phyloP scores from a whole-genome alignment of 1,140 invertebrate genomes.

The Neoseiulus cucumeris region DNA sequence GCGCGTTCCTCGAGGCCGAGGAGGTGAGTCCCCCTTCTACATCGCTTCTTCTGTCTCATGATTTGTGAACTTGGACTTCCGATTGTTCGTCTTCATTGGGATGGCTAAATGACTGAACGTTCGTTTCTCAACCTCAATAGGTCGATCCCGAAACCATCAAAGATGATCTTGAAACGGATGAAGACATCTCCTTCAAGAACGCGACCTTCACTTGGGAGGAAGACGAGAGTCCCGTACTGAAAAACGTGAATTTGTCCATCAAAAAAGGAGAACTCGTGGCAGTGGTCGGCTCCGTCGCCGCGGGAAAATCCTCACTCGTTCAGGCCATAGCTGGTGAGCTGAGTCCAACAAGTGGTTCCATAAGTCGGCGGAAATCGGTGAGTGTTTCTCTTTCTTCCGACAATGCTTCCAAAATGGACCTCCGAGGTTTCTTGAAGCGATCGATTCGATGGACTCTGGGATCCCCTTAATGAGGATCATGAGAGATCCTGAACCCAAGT shows the following conservation, averaged over 20 bases:
- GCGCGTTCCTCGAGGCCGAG: background rate
- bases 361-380: conserved; percentile 25
- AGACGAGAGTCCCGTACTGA: conserved; percentile 15
- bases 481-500: too few species aligned
- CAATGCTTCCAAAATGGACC: too few species aligned
- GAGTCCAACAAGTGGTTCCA: conserved; percentile 26
- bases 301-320: conserved; percentile 36
- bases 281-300: conserved; percentile 32
- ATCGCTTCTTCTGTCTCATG: too few species aligned
- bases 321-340: conserved; percentile 35
- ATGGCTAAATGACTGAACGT: too few species aligned
- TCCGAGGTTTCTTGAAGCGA: too few species aligned
- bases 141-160: background rate
- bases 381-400: too few species aligned
- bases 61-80: too few species aligned
- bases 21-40: background rate
- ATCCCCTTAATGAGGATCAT: too few species aligned
- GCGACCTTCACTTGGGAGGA: conserved; percentile 15
- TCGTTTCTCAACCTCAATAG: background rate
- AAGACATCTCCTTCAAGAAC: conserved; percentile 12
- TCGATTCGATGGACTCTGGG: too few species aligned
- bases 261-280: conserved; percentile 37
- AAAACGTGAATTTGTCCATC: conserved; percentile 20
- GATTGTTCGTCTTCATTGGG: too few species aligned
- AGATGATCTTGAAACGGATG: background rate